These are phyloP conservation scores for Cuniculus paca DNA, from an alignment of 2,797 vertebrate genomes.

Conservation along the genomic window DNA sequence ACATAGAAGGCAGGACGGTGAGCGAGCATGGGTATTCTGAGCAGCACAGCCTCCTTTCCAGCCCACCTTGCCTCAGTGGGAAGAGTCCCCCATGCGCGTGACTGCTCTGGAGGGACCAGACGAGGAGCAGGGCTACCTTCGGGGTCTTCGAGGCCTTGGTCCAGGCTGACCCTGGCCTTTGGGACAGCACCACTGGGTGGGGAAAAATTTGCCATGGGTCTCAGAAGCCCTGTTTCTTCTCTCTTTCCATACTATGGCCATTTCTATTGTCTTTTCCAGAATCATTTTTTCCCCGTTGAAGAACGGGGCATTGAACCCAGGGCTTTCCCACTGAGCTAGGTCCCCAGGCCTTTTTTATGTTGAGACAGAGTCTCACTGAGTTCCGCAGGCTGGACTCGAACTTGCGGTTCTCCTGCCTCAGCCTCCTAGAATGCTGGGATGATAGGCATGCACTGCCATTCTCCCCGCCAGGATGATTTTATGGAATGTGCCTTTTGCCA, in stretches of 20 bases:
- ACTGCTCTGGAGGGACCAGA: background rate
- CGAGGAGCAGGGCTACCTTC: too few species aligned
- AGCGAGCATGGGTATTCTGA: too few species aligned
- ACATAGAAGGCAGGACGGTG: background rate
- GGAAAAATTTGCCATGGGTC: too few species aligned
- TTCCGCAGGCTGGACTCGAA: background rate
- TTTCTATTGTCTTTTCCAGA: background rate
- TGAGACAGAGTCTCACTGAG: background rate
- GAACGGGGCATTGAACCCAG: background rate
- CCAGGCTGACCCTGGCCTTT: background rate
- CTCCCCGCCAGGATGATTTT: background rate
- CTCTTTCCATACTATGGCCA: background rate
- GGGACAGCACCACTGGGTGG: fast-evolving
- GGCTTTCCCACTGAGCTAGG: background rate
- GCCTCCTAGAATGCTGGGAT: background rate
- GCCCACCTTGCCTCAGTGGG: background rate
- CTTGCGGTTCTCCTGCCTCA: background rate
- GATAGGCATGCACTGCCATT: background rate
- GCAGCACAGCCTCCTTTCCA: background rate
- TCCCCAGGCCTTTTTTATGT: background rate
- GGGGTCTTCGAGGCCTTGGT: background rate
- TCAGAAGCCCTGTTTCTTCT: background rate
- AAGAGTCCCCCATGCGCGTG: background rate
- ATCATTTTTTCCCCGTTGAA: background rate
- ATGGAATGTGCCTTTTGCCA: background rate